Conservation (phyloP, 2,113 vertebrate species). For the Lota lota region DNA sequence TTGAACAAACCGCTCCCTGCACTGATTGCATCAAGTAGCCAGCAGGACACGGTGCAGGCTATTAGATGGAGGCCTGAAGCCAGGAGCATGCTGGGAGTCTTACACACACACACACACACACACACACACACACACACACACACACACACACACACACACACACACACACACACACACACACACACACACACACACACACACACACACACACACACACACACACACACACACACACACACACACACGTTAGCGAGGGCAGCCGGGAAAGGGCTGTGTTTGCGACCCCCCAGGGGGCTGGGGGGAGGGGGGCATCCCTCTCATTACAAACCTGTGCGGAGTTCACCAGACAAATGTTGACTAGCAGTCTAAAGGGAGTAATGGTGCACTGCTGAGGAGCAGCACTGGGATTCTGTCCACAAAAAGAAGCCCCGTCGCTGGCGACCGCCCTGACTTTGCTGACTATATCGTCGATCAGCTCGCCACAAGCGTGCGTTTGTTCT, state of each 20-base stretch:
- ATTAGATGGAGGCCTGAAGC: constrained; percentile 39
- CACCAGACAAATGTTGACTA: neutral
- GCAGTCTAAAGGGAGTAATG: too few relatives aligned
- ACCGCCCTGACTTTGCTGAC: too few relatives aligned
- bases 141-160: constrained; percentile 53
- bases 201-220: constrained; percentile 56
- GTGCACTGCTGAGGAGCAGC: too few relatives aligned
- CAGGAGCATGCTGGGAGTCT: constrained; percentile 37
- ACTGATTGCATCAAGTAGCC: constrained; percentile 25
- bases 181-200: constrained; percentile 55
- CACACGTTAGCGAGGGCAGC: constrained; percentile 48
- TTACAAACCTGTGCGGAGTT: constrained; percentile 28
- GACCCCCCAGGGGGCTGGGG: constrained; percentile 9
- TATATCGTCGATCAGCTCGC: too few relatives aligned
- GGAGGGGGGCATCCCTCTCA: constrained; percentile 43
- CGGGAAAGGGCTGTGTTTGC: constrained; percentile 42
- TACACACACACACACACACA: constrained; percentile 55
- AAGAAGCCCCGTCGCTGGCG: too few relatives aligned
- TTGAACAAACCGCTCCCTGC: constrained; percentile 21
- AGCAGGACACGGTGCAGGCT: constrained; percentile 34
- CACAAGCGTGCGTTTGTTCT: too few relatives aligned
- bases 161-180: constrained; percentile 54
- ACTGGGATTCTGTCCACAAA: too few relatives aligned
- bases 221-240: constrained; percentile 53
- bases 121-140: constrained; percentile 56